Conservation (phyloP, 2,113 vertebrate species). For the Reinhardtius hippoglossoides region DNA sequence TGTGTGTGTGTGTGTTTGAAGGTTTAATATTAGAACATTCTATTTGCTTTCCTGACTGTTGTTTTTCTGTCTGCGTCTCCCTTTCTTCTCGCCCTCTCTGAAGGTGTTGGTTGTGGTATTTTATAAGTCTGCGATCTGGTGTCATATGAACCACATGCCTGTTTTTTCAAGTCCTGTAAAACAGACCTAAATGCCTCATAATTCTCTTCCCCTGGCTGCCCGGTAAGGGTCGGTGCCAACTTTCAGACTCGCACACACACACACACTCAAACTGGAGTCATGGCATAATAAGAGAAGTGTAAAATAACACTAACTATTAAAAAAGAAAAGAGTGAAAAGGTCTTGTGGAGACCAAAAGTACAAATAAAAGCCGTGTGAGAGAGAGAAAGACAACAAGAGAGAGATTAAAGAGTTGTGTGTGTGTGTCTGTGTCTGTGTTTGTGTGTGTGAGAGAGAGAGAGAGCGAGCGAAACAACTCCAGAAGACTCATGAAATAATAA, state of each 20-base stretch:
- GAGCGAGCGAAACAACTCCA: too few species aligned
- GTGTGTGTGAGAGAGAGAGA: not conserved
- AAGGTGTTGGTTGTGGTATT: slow-evolving; percentile 63
- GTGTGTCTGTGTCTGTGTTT: too few species aligned
- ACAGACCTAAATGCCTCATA: slow-evolving; percentile 68
- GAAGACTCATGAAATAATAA: too few species aligned
- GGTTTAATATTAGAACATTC: slow-evolving; percentile 46
- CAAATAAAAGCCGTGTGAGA: slow-evolving; percentile 14
- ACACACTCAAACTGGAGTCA: slow-evolving; percentile 29
- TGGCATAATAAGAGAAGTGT: slow-evolving; percentile 54
- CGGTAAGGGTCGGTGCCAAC: slow-evolving; percentile 46
- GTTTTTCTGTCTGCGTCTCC: slow-evolving; percentile 35
- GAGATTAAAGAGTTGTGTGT: not conserved
- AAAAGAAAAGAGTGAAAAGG: slow-evolving; percentile 23
- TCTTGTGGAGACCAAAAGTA: not conserved
- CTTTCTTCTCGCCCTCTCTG: slow-evolving; percentile 4
- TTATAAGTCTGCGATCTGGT: slow-evolving; percentile 68
- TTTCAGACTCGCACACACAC: slow-evolving; percentile 15
- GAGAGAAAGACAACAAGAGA: slow-evolving; percentile 25
- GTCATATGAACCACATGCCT: slow-evolving; percentile 67
- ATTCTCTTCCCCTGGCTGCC: slow-evolving; percentile 55
- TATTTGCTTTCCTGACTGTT: slow-evolving; percentile 43
- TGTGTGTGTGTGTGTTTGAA: not conserved
- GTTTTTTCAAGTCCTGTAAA: slow-evolving; percentile 68
- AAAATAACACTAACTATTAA: slow-evolving; percentile 46